Evolutionary conservation across 2,888 invertebrate genomes (phyloP), one percentile per base, ranked within the genome.

Genomic region (Smittia aterrima): DNA sequence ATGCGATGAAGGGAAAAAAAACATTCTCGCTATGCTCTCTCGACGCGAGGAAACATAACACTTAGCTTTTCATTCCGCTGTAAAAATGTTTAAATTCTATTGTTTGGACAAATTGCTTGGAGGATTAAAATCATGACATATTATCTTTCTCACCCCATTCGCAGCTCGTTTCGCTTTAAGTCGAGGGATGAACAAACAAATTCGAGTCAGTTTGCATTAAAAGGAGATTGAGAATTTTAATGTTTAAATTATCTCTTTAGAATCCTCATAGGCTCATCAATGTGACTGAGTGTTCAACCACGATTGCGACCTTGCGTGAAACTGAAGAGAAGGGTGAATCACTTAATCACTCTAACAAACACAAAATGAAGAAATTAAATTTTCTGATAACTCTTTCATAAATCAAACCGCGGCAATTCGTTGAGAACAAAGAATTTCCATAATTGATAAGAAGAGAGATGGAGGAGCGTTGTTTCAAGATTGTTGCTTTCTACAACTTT

Each of bases 51-150:
- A 38, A 38, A 9, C 47, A 13, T 16, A 47, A 16, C n/a, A 47
- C 47, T 47, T 9, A 9, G 4, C 16, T 47, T 13, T 3, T 7
- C 16, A 47, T 47, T 16, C 13, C 4, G 3, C 47, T n/a, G 47
- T 16, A 47, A n/a, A n/a, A n/a, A 7, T 16, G 47, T 47, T 47
- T 47, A 47, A 47, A 47, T 47, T 47, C 47, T 47, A 47, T 47
- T 47, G 47, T 38, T 38, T 47, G 47, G 47, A 47, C 47, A 47
- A 47, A 47, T 47, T 47, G 47, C 47, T 47, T 38, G 47, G 47
- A 47, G 47, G 47, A n/a, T n/a, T 16, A n/a, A 13, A 47, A 47
- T 47, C 47, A 47, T 47, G 47, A 47, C 16, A 9, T 47, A 47
- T 47, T 47, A 47, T 47, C 47, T 47, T 13, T 47, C 38, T 47